These are phyloP conservation scores for Elachura formosa DNA, from an alignment of 2,113 vertebrate genomes.

Conservation along the genomic window DNA sequence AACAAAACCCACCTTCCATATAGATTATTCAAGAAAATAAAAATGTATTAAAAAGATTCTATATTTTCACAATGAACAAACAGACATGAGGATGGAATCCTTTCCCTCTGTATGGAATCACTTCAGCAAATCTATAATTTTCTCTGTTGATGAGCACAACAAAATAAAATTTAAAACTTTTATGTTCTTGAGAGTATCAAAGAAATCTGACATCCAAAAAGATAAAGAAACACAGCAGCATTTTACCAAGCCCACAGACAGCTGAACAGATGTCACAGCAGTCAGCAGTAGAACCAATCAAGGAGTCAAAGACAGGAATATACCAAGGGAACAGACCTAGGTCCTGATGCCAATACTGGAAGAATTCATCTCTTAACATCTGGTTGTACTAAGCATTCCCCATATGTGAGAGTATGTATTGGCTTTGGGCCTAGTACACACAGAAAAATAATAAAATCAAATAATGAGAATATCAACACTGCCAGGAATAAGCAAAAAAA, in stretches of 20 bases:
- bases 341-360: constrained; percentile 32
- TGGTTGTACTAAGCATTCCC: constrained; percentile 41
- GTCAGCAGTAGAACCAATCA: constrained; percentile 47
- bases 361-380: constrained; percentile 53
- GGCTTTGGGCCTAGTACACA: not conserved
- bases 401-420: not conserved
- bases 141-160: not conserved
- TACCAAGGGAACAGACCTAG: constrained; percentile 8
- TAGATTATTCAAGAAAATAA: not conserved
- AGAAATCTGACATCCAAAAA: not conserved
- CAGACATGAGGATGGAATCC: not conserved
- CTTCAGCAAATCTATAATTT: not conserved
- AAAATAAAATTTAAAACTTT: not conserved
- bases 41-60: not conserved
- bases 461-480: not conserved
- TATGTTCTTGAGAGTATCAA: not conserved
- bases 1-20: accelerated
- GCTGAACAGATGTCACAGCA: constrained; percentile 56
- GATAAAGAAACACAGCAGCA: constrained; percentile 44
- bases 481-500: not conserved
- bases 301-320: not conserved
- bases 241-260: constrained; percentile 36
- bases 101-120: not conserved
- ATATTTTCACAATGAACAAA: not conserved
- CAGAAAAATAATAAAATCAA: not conserved